Conservation (phyloP, 2,888 invertebrate species). For the Branchellion lobata region DNA sequence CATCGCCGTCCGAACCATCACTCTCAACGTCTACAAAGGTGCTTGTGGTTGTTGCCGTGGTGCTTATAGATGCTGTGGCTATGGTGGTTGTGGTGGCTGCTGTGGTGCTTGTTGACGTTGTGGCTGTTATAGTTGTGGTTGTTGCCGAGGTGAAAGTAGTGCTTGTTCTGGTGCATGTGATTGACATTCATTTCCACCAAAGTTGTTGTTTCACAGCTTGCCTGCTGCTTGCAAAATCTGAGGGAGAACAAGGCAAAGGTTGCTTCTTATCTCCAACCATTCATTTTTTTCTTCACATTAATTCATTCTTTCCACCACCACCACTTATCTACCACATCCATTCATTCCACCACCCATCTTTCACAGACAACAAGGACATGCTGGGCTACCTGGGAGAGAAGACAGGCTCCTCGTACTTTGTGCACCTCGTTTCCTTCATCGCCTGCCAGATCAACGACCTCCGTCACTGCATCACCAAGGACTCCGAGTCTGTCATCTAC, state of each 20-base stretch:
- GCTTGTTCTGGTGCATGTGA: not conserved
- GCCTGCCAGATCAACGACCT: slow-evolving; percentile 94
- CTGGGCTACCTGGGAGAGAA: slow-evolving; percentile 88
- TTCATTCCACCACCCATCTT: not conserved
- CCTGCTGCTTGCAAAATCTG: not conserved
- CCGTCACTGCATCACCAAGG: slow-evolving; percentile 88
- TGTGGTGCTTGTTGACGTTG: not conserved
- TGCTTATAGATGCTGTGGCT: not conserved
- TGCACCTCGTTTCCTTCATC: slow-evolving; percentile 97
- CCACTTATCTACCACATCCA: not conserved
- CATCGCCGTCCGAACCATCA: slow-evolving; percentile 94
- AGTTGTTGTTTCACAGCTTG: not conserved
- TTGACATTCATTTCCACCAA: not conserved
- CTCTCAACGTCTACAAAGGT: slow-evolving; percentile 85
- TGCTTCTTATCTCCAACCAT: not conserved
- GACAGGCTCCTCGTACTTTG: slow-evolving; percentile 96
- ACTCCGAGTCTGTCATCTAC: slow-evolving; percentile 94
- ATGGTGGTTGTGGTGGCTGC: not conserved
- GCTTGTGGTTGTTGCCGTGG: slow-evolving; percentile 36
- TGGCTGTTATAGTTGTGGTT: not conserved
- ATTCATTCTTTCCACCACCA: slow-evolving; percentile 62
- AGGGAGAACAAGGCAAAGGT: not conserved
- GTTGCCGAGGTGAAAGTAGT: not conserved
- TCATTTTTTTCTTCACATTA: not conserved
- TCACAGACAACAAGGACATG: slow-evolving; percentile 89